Evolutionary conservation across 2,113 vertebrate genomes (phyloP).

Genomic region (Platichthys stellatus): DNA sequence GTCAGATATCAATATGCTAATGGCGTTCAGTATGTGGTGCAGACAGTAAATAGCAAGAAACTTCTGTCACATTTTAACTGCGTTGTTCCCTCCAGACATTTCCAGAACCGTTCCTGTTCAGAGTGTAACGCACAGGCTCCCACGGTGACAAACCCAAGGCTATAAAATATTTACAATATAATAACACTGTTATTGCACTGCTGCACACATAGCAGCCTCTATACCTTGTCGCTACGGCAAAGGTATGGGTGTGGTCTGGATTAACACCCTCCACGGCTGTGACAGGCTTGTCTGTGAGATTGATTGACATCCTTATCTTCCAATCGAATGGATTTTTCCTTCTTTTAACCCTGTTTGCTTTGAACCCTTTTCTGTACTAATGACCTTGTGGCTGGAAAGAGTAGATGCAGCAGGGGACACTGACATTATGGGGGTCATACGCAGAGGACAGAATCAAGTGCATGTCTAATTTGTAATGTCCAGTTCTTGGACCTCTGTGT

Average conservation of each 20-base stretch:
- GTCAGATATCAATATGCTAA: conserved; percentile 29
- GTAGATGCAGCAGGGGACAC: conserved; percentile 4
- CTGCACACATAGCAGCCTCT: conserved; percentile 28
- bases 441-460: not conserved
- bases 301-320: conserved; percentile 35
- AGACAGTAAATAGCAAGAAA: conserved; percentile 36
- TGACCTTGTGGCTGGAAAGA: conserved; percentile 35
- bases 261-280: not conserved
- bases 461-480: not conserved
- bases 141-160: conserved; percentile 39
- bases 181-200: conserved; percentile 50
- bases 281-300: conserved; percentile 15
- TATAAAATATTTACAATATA: conserved; percentile 68
- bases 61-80: conserved; percentile 27
- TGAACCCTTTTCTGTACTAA: conserved; percentile 57
- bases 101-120: conserved; percentile 34
- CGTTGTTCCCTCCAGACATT: conserved; percentile 31
- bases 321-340: conserved; percentile 15
- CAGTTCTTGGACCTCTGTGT: conserved; percentile 17
- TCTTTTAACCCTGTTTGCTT: conserved; percentile 50
- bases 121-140: conserved; percentile 24
- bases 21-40: not conserved
- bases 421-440: conserved; percentile 8
- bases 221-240: conserved; percentile 19
- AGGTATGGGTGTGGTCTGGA: conserved; percentile 30